These are phyloP conservation scores for Drosophila nigricruria DNA, from an alignment of 2,888 invertebrate genomes.

Conservation along the genomic window DNA sequence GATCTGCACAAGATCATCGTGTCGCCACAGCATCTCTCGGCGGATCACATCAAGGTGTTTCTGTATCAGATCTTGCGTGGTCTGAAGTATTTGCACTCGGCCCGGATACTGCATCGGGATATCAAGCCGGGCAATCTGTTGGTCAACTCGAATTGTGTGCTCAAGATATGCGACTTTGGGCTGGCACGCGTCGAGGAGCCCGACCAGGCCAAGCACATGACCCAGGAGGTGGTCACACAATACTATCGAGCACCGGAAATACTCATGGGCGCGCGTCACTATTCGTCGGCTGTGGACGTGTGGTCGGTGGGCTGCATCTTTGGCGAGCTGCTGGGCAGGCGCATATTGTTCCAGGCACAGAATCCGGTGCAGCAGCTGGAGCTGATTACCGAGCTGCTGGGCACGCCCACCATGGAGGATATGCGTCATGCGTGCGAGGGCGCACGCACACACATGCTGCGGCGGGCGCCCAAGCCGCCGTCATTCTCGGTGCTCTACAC, in stretches of 20 bases:
- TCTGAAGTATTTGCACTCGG: slow-evolving; percentile 99
- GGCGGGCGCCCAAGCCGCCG: slow-evolving; percentile 94
- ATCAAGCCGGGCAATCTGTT: slow-evolving; percentile 99
- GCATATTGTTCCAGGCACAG: slow-evolving; percentile 99
- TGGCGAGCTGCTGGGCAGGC: slow-evolving; percentile 96
- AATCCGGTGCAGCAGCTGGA: slow-evolving; percentile 99
- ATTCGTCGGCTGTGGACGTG: slow-evolving; percentile 98
- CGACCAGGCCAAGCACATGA: slow-evolving; percentile 97
- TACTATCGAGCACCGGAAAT: slow-evolving; percentile 99
- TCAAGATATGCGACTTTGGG: slow-evolving; percentile 99
- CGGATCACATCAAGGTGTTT: slow-evolving; percentile 99
- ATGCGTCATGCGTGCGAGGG: slow-evolving; percentile 99
- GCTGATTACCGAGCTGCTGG: slow-evolving; percentile 97
- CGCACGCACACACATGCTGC: slow-evolving; percentile 95
- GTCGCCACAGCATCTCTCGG: slow-evolving; percentile 98
- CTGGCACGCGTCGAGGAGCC: slow-evolving; percentile 98
- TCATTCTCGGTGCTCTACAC: slow-evolving; percentile 96
- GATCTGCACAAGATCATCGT: slow-evolving; percentile 99
- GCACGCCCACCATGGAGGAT: slow-evolving; percentile 97
- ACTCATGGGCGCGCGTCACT: slow-evolving; percentile 99
- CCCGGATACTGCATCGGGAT: slow-evolving; percentile 98
- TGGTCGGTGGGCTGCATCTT: slow-evolving; percentile 99
- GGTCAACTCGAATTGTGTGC: slow-evolving; percentile 99
- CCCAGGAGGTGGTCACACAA: slow-evolving; percentile 99
- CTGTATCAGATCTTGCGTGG: slow-evolving; percentile 99